A percentile compares a stretch with the other conserved stretches of the same genome.
phyloP scores from a whole-genome alignment of 2,888 invertebrate genomes.

The Eupithecia centaureata region DNA sequence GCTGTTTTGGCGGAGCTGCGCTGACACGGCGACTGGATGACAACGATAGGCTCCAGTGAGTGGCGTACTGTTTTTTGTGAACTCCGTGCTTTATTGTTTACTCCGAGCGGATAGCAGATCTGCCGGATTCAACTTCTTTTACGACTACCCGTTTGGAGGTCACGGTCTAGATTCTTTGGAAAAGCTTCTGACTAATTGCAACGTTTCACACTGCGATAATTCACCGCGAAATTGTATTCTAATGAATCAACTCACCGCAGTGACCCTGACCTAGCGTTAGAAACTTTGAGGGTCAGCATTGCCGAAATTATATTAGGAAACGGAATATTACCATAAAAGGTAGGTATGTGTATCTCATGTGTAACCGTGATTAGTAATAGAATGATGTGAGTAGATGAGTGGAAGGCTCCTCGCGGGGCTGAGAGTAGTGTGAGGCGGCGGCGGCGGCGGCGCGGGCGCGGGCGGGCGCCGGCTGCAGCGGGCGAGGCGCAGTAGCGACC shows the following conservation, averaged over 20 bases:
- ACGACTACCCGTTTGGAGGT: not conserved
- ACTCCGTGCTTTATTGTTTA: constrained; percentile 28
- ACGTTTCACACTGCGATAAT: constrained; percentile 6
- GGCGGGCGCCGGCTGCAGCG: not conserved
- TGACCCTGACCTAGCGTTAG: constrained; percentile 7
- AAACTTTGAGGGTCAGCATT: constrained; percentile 6
- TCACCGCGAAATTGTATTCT: constrained; percentile 17
- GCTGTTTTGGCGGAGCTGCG: constrained; percentile 18
- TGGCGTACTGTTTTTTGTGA: constrained; percentile 22
- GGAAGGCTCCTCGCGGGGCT: not conserved
- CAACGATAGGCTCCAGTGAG: constrained; percentile 26
- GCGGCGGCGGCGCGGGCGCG: not conserved
- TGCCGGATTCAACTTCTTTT: not conserved
- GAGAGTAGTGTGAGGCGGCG: not conserved
- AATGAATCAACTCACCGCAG: constrained; percentile 10
- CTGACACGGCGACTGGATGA: constrained; percentile 22
- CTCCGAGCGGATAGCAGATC: constrained; percentile 8
- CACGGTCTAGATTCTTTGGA: not conserved
- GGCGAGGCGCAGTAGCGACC: constrained; percentile 22
- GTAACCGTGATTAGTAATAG: not conserved
- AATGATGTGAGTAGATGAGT: not conserved
- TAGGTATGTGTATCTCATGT: not conserved
- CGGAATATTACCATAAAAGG: not conserved
- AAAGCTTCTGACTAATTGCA: constrained; percentile 6
- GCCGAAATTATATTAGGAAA: not conserved